These are phyloP conservation scores for Poecilia latipinna DNA, from an alignment of 2,113 vertebrate species.

Conservation along the genomic window DNA sequence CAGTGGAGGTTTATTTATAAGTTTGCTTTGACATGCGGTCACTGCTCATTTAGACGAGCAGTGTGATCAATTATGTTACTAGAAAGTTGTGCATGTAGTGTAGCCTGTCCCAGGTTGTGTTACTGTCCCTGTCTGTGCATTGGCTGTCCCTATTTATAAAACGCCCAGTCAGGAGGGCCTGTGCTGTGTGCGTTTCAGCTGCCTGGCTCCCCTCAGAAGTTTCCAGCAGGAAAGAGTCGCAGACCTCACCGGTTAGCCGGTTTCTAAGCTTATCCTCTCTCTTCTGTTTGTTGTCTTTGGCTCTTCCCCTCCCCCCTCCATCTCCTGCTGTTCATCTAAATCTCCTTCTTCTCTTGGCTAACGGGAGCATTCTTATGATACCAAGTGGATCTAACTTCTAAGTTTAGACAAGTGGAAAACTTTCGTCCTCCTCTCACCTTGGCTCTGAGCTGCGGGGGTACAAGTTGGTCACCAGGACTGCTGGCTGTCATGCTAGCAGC, in stretches of 20 bases:
- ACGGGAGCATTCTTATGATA: constrained; percentile 8
- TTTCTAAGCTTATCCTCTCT: constrained; percentile 17
- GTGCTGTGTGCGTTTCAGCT: constrained; percentile 19
- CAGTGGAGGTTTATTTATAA: background rate
- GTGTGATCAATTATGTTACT: background rate
- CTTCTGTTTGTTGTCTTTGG: background rate
- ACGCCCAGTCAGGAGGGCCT: constrained; percentile 32
- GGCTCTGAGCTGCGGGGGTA: constrained; percentile 39
- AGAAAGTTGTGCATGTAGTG: background rate
- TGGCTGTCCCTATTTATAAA: constrained; percentile 66
- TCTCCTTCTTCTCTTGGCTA: constrained; percentile 2
- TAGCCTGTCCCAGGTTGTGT: background rate
- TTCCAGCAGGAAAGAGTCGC: constrained; percentile 49
- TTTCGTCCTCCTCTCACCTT: constrained; percentile 68
- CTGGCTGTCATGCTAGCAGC: constrained; percentile 48
- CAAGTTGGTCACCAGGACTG: constrained; percentile 14
- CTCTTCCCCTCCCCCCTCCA: background rate
- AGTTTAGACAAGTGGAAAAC: constrained; percentile 62
- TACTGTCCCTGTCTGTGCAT: constrained; percentile 19
- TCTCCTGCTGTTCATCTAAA: constrained; percentile 11
- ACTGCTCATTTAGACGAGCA: background rate
- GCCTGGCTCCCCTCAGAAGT: constrained; percentile 35
- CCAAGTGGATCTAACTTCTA: constrained; percentile 44
- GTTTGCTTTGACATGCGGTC: background rate
- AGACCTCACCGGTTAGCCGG: constrained; percentile 29